These are phyloP conservation scores for Phalanger gymnotis DNA, from an alignment of 2,797 vertebrate species.

Conservation along the genomic window DNA sequence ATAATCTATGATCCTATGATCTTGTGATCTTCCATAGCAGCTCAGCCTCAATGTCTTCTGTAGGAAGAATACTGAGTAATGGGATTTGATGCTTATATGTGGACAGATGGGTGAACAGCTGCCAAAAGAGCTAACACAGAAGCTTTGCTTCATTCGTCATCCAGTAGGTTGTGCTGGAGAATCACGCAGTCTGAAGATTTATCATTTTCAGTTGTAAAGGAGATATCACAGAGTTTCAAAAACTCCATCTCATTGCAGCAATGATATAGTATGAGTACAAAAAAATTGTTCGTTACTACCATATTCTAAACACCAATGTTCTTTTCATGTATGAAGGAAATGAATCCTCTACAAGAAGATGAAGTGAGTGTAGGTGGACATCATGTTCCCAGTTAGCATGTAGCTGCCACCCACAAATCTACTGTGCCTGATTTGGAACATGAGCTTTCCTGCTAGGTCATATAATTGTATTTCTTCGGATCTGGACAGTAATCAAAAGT, in stretches of 20 bases:
- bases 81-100: background rate
- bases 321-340: background rate
- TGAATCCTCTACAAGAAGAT: background rate
- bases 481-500: background rate
- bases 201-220: slow-evolving; percentile 10
- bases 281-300: background rate
- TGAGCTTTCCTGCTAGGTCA: background rate
- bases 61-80: slow-evolving; percentile 6
- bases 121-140: background rate
- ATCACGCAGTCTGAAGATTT: background rate
- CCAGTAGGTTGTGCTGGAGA: background rate
- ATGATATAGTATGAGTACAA: background rate
- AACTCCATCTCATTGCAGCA: background rate
- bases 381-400: background rate
- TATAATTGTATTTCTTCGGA: background rate
- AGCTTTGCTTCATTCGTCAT: background rate
- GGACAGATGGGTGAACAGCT: background rate
- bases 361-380: background rate
- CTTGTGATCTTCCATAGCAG: background rate
- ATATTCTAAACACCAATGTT: background rate
- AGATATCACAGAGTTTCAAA: slow-evolving; percentile 10
- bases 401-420: background rate
- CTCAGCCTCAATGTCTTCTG: background rate
- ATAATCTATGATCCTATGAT: background rate
- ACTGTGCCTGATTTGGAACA: background rate